phyloP scores from a whole-genome alignment of 1,140 invertebrate species.

The honey bee (Apis mellifera) region Amel_HAv3.1 CM009939.2:10563501-10564000 shows the following conservation, averaged over 20 bases:
- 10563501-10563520: no score
- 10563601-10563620: not conserved
- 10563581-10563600: not conserved
- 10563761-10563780: conserved; percentile 36
- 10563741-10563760: conserved; percentile 28
- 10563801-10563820: conserved; percentile 34
- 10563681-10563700: conserved; percentile 49
- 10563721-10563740: conserved; percentile 64
- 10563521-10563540: no score
- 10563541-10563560: no score
- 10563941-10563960: not conserved
- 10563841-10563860: no score
- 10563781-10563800: conserved; percentile 1
- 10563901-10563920: no score
- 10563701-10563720: conserved; percentile 32
- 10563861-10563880: not conserved
- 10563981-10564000: no score
- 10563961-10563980: no score
- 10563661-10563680: conserved; percentile 29
- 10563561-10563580: no score
- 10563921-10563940: no score
- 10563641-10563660: not conserved
- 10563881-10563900: not conserved
- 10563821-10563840: conserved; percentile 25
- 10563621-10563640: conserved; percentile 19